Evolutionary conservation across 2,113 vertebrate genomes (phyloP), one percentile per base, ranked within the genome.

Genomic region (Morone saxatilis): DNA sequence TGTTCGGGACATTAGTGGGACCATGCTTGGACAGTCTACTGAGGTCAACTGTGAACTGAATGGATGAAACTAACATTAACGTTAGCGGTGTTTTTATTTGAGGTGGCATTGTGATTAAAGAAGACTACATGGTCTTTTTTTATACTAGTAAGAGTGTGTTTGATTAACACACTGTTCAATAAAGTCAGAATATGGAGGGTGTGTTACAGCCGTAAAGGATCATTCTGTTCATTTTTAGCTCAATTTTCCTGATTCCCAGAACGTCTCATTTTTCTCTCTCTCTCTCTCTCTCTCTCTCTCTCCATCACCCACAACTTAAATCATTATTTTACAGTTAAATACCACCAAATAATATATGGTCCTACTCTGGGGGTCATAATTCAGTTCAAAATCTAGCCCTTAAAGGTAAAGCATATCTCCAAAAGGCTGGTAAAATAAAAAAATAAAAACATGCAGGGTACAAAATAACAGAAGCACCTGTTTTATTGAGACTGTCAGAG

Each of bases 21-120:
- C 38, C 45, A 50, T 45, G 51, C 5, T 6, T 47, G 51, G 19
- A 36, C 71, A 45, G 8, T 16, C 22, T 6, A 78, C 60, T 80
- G 65, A 88, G 86, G 83, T 86, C 86, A 93, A 71, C 3, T 5
- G 25, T 14, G 14, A 50, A 80, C 48, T 71, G 2, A 69, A 19
- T 45, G 40, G n/a, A 25, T 59, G 5, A 48, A 65, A 38, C 41
- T 11, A 45, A 54, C 38, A 31, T 31, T 31, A 31, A 31, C 31
- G 1, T 17, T 6, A 31, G 1, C 20, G 5, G 19, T 62, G 38
- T 65, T 59, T 41, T 41, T 71, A 31, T 40, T 38, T 68, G 4
- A 6, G 12, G 19, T 6, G n/a, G 9, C 36, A 7, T 19, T 45
- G 25, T 57, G 0, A 13, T 61, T 10, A 14, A 17, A 53, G 36